Evolutionary conservation across 2,888 invertebrate species (phyloP).

Genomic region (Embidobia sp.): DNA sequence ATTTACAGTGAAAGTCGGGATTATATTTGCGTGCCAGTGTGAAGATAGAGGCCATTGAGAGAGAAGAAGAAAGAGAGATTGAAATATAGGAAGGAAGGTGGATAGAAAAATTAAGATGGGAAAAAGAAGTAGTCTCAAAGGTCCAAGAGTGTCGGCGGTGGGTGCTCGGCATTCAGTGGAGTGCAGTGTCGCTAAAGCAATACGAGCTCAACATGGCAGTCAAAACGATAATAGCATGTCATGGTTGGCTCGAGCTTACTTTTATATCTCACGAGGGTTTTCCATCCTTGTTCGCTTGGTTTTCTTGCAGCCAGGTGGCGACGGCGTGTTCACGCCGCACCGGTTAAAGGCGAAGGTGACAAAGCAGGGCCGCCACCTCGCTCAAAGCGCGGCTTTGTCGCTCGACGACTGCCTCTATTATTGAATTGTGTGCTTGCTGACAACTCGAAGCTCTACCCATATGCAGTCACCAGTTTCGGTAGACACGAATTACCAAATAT

Average conservation of each 20-base stretch:
- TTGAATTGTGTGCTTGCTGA: conserved; percentile 73
- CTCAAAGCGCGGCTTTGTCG: conserved; percentile 72
- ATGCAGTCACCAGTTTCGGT: conserved; percentile 25
- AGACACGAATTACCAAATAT: conserved; percentile 26
- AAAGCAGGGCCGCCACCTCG: conserved; percentile 41
- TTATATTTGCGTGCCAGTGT: conserved; percentile 26
- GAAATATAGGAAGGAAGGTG: conserved; percentile 33
- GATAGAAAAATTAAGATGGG: conserved; percentile 30
- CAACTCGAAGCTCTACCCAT: conserved; percentile 48
- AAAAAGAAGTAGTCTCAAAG: conserved; percentile 45
- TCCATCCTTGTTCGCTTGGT: conserved; percentile 61
- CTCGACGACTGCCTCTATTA: conserved; percentile 70
- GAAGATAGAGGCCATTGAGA: conserved; percentile 27
- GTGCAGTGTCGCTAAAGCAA: conserved; percentile 64
- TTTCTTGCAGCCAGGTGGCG: conserved; percentile 44
- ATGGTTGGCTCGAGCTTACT: conserved; percentile 75
- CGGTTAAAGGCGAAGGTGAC: conserved; percentile 52
- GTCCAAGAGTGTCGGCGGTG: conserved; percentile 64
- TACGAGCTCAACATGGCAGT: conserved; percentile 54
- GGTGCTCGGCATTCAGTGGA: conserved; percentile 69
- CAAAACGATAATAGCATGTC: conserved; percentile 75
- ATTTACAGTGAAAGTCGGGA: conserved; percentile 17
- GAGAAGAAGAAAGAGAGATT: conserved; percentile 15
- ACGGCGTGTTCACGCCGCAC: conserved; percentile 29
- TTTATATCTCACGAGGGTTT: conserved; percentile 73